These are phyloP conservation scores for Hydrotaea cyrtoneurina DNA, from an alignment of 2,888 invertebrate genomes.

Conservation along the genomic window DNA sequence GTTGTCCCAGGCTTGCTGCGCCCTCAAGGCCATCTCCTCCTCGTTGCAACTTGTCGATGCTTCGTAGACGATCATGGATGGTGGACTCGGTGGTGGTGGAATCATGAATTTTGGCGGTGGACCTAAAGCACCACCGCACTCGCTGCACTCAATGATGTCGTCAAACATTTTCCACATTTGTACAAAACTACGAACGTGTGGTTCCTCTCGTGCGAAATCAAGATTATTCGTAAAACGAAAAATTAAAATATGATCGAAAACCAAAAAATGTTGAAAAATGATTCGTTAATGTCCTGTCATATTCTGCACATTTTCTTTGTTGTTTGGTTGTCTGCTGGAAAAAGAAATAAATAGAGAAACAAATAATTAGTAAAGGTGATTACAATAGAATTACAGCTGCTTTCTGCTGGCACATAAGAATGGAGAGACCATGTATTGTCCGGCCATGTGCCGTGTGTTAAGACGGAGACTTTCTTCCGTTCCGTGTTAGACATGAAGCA, in stretches of 20 bases:
- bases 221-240: conserved; percentile 48
- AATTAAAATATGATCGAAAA: conserved; percentile 44
- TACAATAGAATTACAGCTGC: conserved; percentile 16
- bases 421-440: neutral
- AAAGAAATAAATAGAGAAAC: conserved; percentile 42
- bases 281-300: conserved; percentile 55
- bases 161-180: conserved; percentile 81
- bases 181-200: conserved; percentile 37
- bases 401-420: neutral
- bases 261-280: conserved; percentile 54
- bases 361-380: neutral
- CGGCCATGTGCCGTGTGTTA: neutral
- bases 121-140: conserved; percentile 79
- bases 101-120: conserved; percentile 80
- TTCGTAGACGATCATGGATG: conserved; percentile 76
- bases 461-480: neutral
- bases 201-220: neutral
- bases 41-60: conserved; percentile 76
- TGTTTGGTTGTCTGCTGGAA: conserved; percentile 27
- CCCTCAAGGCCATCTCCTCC: conserved; percentile 75
- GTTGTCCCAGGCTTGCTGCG: conserved; percentile 77
- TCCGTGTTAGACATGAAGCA: neutral
- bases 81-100: conserved; percentile 80
- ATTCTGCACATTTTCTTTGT: conserved; percentile 49
- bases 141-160: conserved; percentile 80